phyloP scores from a whole-genome alignment of 2,888 invertebrate species.

The Sericinus montela region DNA sequence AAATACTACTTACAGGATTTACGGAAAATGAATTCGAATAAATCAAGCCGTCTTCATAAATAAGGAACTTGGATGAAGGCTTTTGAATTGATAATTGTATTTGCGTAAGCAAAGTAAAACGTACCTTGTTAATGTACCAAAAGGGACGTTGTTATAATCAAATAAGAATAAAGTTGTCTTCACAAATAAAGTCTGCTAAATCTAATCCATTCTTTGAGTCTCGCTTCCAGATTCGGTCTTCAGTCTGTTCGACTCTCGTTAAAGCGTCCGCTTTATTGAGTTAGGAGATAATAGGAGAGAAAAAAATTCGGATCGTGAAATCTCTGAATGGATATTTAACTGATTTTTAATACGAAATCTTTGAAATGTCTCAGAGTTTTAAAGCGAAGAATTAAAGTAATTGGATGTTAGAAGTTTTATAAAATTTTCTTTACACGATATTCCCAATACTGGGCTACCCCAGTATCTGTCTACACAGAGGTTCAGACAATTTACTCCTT shows the following conservation, averaged over 20 bases:
- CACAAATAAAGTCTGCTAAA: constrained; percentile 43
- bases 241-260: constrained; percentile 12
- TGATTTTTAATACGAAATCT: constrained; percentile 5
- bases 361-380: not conserved
- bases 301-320: constrained; percentile 1
- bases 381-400: too few species aligned
- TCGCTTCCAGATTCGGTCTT: constrained; percentile 12
- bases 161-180: constrained; percentile 51
- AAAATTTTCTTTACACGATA: too few species aligned
- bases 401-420: too few species aligned
- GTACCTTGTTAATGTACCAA: constrained; percentile 44
- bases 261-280: constrained; percentile 14
- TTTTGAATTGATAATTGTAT: constrained; percentile 25
- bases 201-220: constrained; percentile 42
- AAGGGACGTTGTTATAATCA: constrained; percentile 45
- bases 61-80: constrained; percentile 8
- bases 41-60: constrained; percentile 2
- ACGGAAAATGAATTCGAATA: not conserved
- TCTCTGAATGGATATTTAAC: not conserved
- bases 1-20: not conserved
- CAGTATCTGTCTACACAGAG: too few species aligned
- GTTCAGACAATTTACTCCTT: too few species aligned
- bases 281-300: constrained; percentile 1
- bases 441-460: too few species aligned
- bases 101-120: constrained; percentile 28